A percentile compares a stretch with the other conserved stretches of the same genome.
Evolutionary conservation across 2,797 vertebrate genomes (phyloP).

Genomic region (Menidia menidia): DNA sequence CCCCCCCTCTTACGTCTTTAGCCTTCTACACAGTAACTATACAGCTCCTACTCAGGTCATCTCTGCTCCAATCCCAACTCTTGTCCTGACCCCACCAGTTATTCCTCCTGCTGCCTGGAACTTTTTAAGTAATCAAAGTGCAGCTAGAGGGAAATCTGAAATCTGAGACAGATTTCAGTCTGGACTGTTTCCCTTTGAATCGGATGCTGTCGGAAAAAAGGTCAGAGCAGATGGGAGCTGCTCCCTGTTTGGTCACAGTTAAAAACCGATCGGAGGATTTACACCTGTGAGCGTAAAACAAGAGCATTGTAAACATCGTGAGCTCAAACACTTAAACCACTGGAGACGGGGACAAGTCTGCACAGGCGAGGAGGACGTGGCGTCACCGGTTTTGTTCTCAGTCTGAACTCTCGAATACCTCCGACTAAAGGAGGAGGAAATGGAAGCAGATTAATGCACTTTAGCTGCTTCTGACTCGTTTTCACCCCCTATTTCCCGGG

Average conservation of each 20-base stretch:
- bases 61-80: conserved; percentile 43
- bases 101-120: conserved; percentile 55
- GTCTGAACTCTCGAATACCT: conserved; percentile 33
- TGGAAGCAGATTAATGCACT: conserved; percentile 33
- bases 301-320: conserved; percentile 52
- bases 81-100: conserved; percentile 50
- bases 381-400: conserved; percentile 28
- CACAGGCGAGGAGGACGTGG: conserved; percentile 45
- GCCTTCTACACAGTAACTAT: conserved; percentile 14
- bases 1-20: neutral
- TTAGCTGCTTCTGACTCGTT: conserved; percentile 13
- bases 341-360: conserved; percentile 71
- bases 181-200: conserved; percentile 45
- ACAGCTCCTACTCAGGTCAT: conserved; percentile 33
- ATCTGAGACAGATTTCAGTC: conserved; percentile 63
- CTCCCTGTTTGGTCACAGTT: conserved; percentile 34
- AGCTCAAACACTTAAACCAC: conserved; percentile 62
- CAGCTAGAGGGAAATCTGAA: conserved; percentile 73
- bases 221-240: conserved; percentile 22
- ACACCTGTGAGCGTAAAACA: conserved; percentile 26
- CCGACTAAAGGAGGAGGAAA: conserved; percentile 28
- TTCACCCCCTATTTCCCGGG: conserved; percentile 32
- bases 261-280: conserved; percentile 49
- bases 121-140: conserved; percentile 74
- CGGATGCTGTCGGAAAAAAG: conserved; percentile 40